Evolutionary conservation across 2,797 vertebrate genomes (phyloP), one percentile per base, ranked within the genome.

Genomic region (Ciconia nigra): DNA sequence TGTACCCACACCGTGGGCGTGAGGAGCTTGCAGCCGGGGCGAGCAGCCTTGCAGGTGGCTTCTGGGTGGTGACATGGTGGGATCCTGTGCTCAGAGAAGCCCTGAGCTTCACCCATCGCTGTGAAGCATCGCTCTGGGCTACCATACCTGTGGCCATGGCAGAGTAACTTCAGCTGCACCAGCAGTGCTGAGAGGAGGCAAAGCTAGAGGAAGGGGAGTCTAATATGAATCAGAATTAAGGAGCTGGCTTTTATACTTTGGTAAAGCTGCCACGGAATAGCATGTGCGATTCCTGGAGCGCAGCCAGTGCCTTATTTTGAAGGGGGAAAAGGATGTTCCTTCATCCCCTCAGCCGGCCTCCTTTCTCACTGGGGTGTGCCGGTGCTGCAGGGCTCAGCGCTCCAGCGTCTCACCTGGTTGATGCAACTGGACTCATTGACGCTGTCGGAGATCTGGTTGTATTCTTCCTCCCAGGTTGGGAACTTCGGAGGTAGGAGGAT

Each of bases 391-490:
- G 37, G 24, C 25, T 51, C 57, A 67, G 62, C 5, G 5, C 42
- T 81, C 44, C 55, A 54, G 76, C 52, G 18, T 41, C 98, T 98
- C 96, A 99, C 99, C 99, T 99, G 99, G 96, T 97, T 99, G 96
- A 99, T 97, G 94, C 98, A 98, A 90, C 98, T 98, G 96, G 98
- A 97, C 84, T 98, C 98, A 0, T 98, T 98, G 91, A 98, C 82
- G 84, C 98, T 99, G 97, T 99, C 99, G 73, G 99, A 98, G 97
- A 99, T 98, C 95, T 99, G 99, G 97, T 99, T 99, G 97, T 99
- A 99, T 98, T 99, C 99, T 95, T 99, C 99, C 74, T 99, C 99
- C 99, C 99, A 99, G 94, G 98, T 98, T 3, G 98, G 98, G 97
- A 99, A 99, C 95, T 99, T 98, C 12, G 99, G 99, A 86, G 98